Evolutionary conservation across 2,797 vertebrate genomes (phyloP).

Genomic region (Australoheros facetus): DNA sequence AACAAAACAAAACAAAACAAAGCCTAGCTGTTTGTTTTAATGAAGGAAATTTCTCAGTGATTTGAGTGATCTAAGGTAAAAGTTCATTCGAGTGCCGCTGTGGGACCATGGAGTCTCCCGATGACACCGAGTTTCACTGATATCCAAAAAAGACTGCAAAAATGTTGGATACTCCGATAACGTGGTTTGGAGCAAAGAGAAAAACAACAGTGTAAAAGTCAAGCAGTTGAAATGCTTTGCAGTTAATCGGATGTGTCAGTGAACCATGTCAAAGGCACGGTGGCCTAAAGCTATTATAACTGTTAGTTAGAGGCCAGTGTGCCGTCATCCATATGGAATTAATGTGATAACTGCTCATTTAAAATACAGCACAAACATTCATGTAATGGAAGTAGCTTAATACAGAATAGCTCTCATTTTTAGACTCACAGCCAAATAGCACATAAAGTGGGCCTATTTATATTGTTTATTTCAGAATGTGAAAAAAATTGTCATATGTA

Average conservation of each 20-base stretch:
- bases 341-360: not conserved
- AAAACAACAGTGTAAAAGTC: not conserved
- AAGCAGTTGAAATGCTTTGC: not conserved
- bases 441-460: not conserved
- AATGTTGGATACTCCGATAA: not conserved
- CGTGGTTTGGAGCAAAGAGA: conserved; percentile 1
- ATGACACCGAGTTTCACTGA: not conserved
- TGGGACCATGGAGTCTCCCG: not conserved
- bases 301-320: not conserved
- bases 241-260: no score
- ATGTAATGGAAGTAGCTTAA: not conserved
- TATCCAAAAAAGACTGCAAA: not conserved
- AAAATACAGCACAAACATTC: not conserved
- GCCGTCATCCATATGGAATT: not conserved
- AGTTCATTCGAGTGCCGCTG: not conserved
- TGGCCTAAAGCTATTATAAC: not conserved
- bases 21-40: not conserved
- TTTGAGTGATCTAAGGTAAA: conserved; percentile 34
- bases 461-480: not conserved
- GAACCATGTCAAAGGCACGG: not conserved
- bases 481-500: not conserved
- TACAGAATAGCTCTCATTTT: not conserved
- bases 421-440: not conserved
- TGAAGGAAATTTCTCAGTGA: conserved; percentile 24
- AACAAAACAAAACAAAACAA: conserved; percentile 45